Evolutionary conservation across 2,888 invertebrate species (phyloP).

Genomic region (Drosophila suboccidentalis): DNA sequence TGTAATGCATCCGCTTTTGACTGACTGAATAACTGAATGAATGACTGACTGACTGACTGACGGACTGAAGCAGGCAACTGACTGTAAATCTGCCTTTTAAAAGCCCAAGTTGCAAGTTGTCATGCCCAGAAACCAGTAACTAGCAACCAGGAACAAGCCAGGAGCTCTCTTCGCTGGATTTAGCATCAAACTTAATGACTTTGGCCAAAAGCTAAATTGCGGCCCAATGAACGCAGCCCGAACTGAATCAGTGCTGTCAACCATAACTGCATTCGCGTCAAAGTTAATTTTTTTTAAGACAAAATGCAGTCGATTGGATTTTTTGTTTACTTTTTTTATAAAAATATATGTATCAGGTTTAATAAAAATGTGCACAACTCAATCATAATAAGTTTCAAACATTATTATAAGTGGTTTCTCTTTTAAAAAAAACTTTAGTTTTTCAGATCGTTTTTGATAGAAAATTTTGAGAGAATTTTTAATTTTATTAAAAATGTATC

Average conservation of each 20-base stretch:
- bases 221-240: not conserved
- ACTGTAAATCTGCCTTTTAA: slow-evolving; percentile 60
- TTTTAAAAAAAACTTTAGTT: too few species aligned
- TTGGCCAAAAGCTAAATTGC: slow-evolving; percentile 76
- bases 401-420: too few species aligned
- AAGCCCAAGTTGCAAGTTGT: slow-evolving; percentile 53
- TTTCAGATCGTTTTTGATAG: too few species aligned
- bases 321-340: too few species aligned
- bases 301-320: not conserved
- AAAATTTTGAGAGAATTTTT: too few species aligned
- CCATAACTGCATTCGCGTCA: not conserved
- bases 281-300: not conserved
- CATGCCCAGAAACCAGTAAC: slow-evolving; percentile 48
- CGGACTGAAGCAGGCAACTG: slow-evolving; percentile 32
- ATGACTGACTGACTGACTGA: slow-evolving; percentile 19
- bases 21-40: slow-evolving; percentile 28
- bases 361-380: too few species aligned
- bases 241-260: not conserved
- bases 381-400: too few species aligned
- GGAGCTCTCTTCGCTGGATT: slow-evolving; percentile 46
- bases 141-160: slow-evolving; percentile 31
- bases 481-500: too few species aligned
- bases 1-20: slow-evolving; percentile 77
- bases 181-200: slow-evolving; percentile 75
- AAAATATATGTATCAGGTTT: too few species aligned